Percentiles rank a stretch among this genome's conserved stretches.
Evolutionary conservation across 2,888 invertebrate species (phyloP).

Genomic region (Drosophila sordidula): DNA sequence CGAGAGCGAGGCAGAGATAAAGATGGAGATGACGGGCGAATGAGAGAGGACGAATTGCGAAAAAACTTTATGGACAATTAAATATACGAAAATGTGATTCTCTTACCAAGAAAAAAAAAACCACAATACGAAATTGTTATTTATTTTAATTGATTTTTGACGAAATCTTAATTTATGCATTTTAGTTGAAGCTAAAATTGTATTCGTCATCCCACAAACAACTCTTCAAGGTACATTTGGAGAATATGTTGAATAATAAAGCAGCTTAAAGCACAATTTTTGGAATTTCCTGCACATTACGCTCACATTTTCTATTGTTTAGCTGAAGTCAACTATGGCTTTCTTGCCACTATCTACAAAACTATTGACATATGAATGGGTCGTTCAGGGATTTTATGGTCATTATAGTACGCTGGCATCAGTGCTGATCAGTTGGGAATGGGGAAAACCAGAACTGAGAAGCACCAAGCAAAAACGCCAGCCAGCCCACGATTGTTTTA

Average conservation of each 20-base stretch:
- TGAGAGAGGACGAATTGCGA: no score
- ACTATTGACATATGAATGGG: conserved; percentile 38
- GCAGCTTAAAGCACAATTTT: background rate
- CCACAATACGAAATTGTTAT: background rate
- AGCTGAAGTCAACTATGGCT: conserved; percentile 14
- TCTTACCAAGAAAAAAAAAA: no score
- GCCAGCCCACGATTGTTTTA: conserved; percentile 15
- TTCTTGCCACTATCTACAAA: conserved; percentile 11
- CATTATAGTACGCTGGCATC: conserved; percentile 12
- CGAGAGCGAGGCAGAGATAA: background rate
- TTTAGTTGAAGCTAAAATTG: background rate
- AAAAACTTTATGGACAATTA: no score
- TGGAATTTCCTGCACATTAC: conserved; percentile 16
- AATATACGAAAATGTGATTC: no score
- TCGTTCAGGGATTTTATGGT: conserved; percentile 39
- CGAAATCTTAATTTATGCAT: no score
- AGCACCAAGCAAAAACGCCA: conserved; percentile 4
- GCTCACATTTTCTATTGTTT: conserved; percentile 26
- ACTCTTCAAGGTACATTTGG: background rate
- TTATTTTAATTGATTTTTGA: background rate
- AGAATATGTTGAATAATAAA: conserved; percentile 15
- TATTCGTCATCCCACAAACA: background rate
- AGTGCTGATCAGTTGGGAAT: background rate
- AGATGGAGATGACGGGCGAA: background rate
- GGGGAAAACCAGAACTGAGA: conserved; percentile 13